phyloP scores from a whole-genome alignment of 2,797 vertebrate genomes.

The Sebastes itinus region DNA sequence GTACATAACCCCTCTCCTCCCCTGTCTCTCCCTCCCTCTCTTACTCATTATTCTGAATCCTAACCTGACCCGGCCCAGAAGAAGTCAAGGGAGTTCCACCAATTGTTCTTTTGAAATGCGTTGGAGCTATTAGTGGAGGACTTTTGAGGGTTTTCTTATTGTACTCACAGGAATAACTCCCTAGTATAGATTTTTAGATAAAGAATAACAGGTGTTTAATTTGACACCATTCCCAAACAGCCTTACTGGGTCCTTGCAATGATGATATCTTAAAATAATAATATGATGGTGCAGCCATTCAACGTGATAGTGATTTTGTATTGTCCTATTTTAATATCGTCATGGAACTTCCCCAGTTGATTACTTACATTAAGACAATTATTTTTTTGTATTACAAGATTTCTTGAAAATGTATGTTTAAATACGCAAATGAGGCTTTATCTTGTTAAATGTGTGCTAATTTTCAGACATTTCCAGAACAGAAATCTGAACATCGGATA shows the following conservation, averaged over 20 bases:
- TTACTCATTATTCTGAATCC: constrained; percentile 53
- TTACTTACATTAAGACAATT: too few relatives aligned
- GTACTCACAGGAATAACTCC: constrained; percentile 30
- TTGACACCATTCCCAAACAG: background rate
- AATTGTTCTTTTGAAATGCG: constrained; percentile 58
- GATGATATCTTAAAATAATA: background rate
- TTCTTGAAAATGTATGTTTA: too few relatives aligned
- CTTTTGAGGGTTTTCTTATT: constrained; percentile 36
- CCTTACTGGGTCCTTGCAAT: background rate
- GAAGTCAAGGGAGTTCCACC: constrained; percentile 62
- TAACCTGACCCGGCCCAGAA: constrained; percentile 14
- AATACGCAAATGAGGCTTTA: too few relatives aligned
- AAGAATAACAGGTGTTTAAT: constrained; percentile 25
- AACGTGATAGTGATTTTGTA: background rate
- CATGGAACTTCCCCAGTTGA: too few relatives aligned
- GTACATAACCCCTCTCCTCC: background rate
- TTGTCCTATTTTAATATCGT: background rate
- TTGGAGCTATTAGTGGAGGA: constrained; percentile 41
- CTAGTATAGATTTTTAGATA: constrained; percentile 6
- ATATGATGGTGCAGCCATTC: background rate
- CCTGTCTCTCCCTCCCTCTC: background rate
- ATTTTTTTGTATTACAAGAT: accelerated
- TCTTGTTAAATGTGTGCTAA: too few relatives aligned
- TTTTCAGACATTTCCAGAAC: too few relatives aligned
- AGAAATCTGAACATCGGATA: too few relatives aligned